Evolutionary conservation across 2,113 vertebrate species (phyloP).

Genomic region (Sorex araneus): DNA sequence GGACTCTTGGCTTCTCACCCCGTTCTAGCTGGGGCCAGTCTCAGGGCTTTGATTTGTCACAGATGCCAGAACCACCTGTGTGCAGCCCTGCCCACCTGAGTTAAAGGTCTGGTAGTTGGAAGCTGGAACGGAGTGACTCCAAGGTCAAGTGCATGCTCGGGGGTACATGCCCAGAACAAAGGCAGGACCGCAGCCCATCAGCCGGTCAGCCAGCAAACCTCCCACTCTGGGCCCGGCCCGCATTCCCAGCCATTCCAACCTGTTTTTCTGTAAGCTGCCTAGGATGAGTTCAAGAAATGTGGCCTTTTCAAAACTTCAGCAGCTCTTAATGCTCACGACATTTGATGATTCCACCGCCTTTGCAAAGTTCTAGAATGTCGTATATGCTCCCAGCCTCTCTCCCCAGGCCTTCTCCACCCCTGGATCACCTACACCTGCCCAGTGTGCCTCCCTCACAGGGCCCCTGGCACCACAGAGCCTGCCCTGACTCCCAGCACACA

Average conservation of each 20-base stretch:
- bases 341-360: neutral
- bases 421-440: neutral
- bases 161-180: neutral
- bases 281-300: conserved; percentile 38
- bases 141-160: neutral
- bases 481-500: neutral
- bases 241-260: neutral
- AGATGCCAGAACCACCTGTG: neutral
- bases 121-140: neutral
- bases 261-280: conserved; percentile 7
- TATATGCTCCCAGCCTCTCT: neutral
- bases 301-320: neutral
- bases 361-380: conserved; percentile 35
- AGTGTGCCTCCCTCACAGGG: neutral
- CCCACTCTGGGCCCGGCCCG: neutral
- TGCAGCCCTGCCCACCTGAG: neutral
- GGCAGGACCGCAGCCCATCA: neutral
- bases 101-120: neutral
- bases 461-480: neutral
- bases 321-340: neutral
- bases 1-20: neutral
- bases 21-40: neutral
- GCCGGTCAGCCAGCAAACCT: neutral
- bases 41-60: neutral
- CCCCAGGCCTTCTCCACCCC: neutral